A percentile compares a stretch with the other conserved stretches of the same genome.
Conservation (phyloP, 2,113 vertebrate genomes). For the Spea multiplicata region DNA sequence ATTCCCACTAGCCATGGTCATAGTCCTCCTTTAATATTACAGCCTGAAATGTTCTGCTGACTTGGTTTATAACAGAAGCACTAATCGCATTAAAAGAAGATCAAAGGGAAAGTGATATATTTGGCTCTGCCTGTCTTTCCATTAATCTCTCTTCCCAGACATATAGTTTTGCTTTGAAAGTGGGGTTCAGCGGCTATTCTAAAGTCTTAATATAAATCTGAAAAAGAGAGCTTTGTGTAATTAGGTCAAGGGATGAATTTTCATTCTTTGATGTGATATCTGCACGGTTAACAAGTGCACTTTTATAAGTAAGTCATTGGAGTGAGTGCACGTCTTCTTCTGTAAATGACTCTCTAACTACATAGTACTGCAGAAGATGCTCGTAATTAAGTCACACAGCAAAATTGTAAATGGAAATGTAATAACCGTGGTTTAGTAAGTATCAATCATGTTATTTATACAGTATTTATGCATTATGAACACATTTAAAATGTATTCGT, state of each 20-base stretch:
- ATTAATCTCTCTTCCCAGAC: conserved; percentile 26
- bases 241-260: conserved; percentile 21
- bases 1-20: background rate
- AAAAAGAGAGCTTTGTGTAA: conserved; percentile 16
- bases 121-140: conserved; percentile 5
- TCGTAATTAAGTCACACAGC: no score
- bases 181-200: conserved; percentile 4
- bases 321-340: no score
- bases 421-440: no score
- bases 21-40: background rate
- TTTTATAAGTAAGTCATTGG: background rate
- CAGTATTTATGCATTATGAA: no score
- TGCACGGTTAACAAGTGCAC: background rate
- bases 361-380: no score
- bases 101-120: conserved; percentile 23
- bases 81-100: conserved; percentile 36
- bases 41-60: background rate
- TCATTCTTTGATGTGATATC: conserved; percentile 5
- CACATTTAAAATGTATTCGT: no score
- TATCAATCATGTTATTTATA: no score
- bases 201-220: conserved; percentile 25
- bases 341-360: no score
- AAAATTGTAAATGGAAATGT: no score
- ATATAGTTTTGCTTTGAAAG: conserved; percentile 16
- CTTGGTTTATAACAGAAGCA: background rate